Evolutionary conservation across 35 echinoderm and acorn worm species (phyloP).

Genomic region (Heliocidaris tuberculata): DNA sequence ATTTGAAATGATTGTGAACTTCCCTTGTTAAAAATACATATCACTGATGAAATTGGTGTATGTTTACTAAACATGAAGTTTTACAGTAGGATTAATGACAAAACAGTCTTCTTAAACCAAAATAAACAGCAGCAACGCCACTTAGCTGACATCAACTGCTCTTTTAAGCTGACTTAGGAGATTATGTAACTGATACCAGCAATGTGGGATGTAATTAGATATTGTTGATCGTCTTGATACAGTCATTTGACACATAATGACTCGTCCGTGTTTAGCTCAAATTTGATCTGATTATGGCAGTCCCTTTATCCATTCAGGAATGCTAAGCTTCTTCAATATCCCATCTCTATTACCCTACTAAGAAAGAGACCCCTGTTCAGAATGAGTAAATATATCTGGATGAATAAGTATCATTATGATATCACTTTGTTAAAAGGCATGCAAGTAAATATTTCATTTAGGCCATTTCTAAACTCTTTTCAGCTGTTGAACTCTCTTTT

Average conservation of each 20-base stretch:
- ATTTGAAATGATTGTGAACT: background rate
- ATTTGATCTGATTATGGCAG: background rate
- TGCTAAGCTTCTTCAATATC: background rate
- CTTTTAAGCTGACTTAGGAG: background rate
- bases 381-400: background rate
- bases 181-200: background rate
- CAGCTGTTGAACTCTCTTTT: background rate
- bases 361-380: background rate
- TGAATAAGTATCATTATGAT: background rate
- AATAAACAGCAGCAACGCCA: background rate
- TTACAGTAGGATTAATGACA: background rate
- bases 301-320: background rate
- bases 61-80: background rate
- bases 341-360: background rate
- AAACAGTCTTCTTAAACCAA: background rate
- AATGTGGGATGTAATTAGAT: background rate
- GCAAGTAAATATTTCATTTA: background rate
- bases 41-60: background rate
- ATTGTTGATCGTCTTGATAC: background rate
- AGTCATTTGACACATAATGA: background rate
- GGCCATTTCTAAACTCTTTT: background rate
- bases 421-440: background rate
- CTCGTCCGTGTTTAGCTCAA: background rate
- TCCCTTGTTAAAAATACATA: background rate
- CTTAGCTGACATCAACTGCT: background rate